A percentile compares a stretch with the other conserved stretches of the same genome.
These are phyloP conservation scores for Otocyon megalotis DNA, from an alignment of 2,113 vertebrate genomes.

Conservation along the genomic window DNA sequence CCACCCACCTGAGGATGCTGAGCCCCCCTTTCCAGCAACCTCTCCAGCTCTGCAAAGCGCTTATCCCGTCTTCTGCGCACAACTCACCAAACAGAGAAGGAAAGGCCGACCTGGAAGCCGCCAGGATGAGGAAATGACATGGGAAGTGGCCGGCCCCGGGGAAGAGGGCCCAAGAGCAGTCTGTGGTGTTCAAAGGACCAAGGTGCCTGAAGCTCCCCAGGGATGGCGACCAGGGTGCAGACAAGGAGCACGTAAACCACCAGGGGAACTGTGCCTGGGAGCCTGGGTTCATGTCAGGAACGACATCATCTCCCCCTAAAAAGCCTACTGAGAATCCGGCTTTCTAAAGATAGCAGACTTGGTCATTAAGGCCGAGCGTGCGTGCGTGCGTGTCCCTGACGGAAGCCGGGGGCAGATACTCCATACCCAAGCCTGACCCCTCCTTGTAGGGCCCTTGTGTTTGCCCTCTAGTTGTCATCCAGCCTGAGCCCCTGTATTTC, in stretches of 20 bases:
- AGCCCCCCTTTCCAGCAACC: background rate
- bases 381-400: background rate
- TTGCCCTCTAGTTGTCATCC: background rate
- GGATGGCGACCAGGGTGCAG: background rate
- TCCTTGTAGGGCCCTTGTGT: background rate
- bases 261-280: background rate
- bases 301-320: background rate
- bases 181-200: background rate
- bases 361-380: background rate
- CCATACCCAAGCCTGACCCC: background rate
- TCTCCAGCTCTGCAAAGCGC: background rate
- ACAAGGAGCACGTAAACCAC: background rate
- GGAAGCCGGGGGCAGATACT: background rate
- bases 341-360: background rate
- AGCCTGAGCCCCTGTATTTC: background rate
- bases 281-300: background rate
- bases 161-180: background rate
- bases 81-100: background rate
- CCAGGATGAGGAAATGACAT: background rate
- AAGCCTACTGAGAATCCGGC: slow-evolving; percentile 5
- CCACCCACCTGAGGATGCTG: background rate
- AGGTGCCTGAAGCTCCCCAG: background rate
- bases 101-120: background rate
- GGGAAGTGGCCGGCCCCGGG: background rate
- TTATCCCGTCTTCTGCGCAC: background rate